Percentiles rank a stretch among this genome's conserved stretches.
phyloP scores from a whole-genome alignment of 2,888 invertebrate genomes.

The Eustalomyia histrio region DNA sequence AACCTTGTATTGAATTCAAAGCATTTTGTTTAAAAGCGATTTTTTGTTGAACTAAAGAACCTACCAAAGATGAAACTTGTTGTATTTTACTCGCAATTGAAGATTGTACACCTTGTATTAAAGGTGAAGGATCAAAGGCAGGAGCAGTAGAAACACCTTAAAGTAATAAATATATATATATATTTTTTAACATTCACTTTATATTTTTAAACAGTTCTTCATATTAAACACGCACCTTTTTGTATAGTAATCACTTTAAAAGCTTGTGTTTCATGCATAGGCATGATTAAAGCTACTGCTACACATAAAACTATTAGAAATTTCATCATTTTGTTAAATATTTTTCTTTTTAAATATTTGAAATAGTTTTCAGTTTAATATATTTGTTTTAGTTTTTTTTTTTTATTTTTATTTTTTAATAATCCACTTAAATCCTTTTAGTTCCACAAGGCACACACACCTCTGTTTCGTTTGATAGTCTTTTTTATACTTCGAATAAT shows the following conservation, averaged over 20 bases:
- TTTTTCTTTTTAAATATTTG: conserved; percentile 5
- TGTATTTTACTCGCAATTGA: conserved; percentile 59
- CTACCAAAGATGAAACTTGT: conserved; percentile 53
- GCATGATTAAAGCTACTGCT: conserved; percentile 43
- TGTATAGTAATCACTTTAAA: conserved; percentile 59
- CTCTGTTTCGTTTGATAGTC: conserved; percentile 41
- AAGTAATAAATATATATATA: not conserved
- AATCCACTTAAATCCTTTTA: conserved; percentile 5
- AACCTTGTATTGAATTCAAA: conserved; percentile 56
- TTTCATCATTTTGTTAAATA: conserved; percentile 61
- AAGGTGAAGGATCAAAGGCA: conserved; percentile 50
- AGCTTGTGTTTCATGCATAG: conserved; percentile 49
- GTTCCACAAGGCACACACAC: conserved; percentile 26
- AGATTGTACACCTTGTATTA: conserved; percentile 56
- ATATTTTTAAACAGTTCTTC: conserved; percentile 4
- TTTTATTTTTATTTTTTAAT: conserved; percentile 3
- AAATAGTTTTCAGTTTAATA: not conserved
- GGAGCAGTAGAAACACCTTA: conserved; percentile 43
- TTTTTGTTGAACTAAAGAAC: conserved; percentile 58
- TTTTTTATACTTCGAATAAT: conserved; percentile 49
- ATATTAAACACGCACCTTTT: conserved; percentile 50
- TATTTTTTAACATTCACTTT: no score
- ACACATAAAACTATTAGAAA: conserved; percentile 50
- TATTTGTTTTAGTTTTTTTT: no score
- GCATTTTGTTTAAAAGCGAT: conserved; percentile 62